Conservation (phyloP, 2,888 invertebrate species). For the Morpho deidamia region DNA sequence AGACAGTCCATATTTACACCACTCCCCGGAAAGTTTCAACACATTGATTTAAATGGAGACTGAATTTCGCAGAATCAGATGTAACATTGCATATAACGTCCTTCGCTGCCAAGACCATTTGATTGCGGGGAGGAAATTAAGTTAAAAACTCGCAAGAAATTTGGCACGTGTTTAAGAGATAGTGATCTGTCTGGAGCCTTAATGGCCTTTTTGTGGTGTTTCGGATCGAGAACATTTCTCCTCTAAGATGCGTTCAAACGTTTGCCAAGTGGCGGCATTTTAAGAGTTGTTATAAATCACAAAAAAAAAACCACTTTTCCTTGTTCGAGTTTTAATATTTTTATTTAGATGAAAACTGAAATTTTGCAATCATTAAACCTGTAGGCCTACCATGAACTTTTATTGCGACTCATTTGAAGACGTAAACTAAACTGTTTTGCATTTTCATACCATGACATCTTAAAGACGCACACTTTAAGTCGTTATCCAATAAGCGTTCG, state of each 20-base stretch:
- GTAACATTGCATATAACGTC: constrained; percentile 6
- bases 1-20: too few relatives aligned
- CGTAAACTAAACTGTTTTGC: too few relatives aligned
- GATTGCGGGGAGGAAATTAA: constrained; percentile 25
- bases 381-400: too few relatives aligned
- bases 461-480: too few relatives aligned
- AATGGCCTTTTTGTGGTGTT: constrained; percentile 27
- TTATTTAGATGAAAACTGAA: too few relatives aligned
- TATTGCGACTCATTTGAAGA: too few relatives aligned
- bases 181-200: constrained; percentile 20
- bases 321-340: neutral
- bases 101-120: constrained; percentile 16
- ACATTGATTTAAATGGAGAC: constrained; percentile 3
- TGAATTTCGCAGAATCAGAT: constrained; percentile 3
- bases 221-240: constrained; percentile 19
- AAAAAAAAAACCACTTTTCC: constrained; percentile 1
- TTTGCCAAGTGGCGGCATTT: constrained; percentile 16
- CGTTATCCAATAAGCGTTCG: too few relatives aligned
- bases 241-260: constrained; percentile 16
- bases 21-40: neutral
- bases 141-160: constrained; percentile 30
- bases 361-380: too few relatives aligned
- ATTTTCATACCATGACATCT: too few relatives aligned
- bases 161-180: constrained; percentile 28
- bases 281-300: constrained; percentile 10